Percentiles rank a stretch among this genome's conserved stretches.
phyloP scores from a whole-genome alignment of 2,797 vertebrate species.

The Podarcis siculus region DNA sequence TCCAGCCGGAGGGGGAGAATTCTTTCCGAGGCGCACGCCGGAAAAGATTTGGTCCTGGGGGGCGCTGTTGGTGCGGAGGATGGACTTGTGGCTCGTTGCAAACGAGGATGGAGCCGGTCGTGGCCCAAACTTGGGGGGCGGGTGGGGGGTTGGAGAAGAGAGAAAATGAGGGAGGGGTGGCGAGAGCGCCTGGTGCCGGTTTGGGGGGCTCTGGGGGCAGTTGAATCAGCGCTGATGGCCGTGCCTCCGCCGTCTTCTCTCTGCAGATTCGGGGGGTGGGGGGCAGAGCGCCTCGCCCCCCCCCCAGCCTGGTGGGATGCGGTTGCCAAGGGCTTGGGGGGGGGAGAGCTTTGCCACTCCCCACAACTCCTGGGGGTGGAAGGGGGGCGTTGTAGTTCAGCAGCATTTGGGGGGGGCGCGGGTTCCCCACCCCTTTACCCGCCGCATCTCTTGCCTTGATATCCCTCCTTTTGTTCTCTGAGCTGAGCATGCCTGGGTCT shows the following conservation, averaged over 20 bases:
- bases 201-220: too few relatives aligned
- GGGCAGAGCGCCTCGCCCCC: background rate
- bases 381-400: too few relatives aligned
- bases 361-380: too few relatives aligned
- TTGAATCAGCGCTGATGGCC: background rate
- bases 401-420: too few relatives aligned
- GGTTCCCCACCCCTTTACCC: background rate
- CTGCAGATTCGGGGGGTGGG: background rate
- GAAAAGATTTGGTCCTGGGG: too few relatives aligned
- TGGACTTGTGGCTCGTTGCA: too few relatives aligned
- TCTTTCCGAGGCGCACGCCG: too few relatives aligned
- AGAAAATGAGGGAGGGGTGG: background rate
- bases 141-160: background rate
- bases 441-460: too few relatives aligned
- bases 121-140: too few relatives aligned
- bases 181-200: background rate
- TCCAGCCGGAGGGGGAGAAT: background rate
- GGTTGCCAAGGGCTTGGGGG: background rate
- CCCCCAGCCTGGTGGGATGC: background rate
- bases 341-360: background rate
- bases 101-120: background rate
- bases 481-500: too few relatives aligned
- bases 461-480: too few relatives aligned
- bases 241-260: background rate
- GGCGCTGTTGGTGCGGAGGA: too few relatives aligned